These are phyloP conservation scores for Equus quagga DNA, from an alignment of 2,113 vertebrate species.

Conservation along the genomic window DNA sequence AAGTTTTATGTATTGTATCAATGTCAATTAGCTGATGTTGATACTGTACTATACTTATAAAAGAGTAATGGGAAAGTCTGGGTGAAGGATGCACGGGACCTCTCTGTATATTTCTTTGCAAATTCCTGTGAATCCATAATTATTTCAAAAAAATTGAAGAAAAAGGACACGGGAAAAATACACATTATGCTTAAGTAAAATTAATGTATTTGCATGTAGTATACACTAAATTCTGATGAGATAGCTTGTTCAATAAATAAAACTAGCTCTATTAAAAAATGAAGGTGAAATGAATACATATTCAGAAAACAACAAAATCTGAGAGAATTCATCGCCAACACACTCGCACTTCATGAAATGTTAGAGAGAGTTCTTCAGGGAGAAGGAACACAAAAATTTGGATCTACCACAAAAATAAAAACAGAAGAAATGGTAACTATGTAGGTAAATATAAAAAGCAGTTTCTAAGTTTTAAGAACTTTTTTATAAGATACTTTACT, in stretches of 20 bases:
- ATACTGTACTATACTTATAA: neutral
- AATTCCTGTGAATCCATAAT: too few relatives aligned
- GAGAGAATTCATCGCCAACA: neutral
- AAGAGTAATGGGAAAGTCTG: too few relatives aligned
- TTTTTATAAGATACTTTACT: neutral
- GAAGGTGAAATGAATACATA: neutral
- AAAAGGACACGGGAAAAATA: too few relatives aligned
- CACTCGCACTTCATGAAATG: neutral
- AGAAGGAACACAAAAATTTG: neutral
- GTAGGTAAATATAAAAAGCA: neutral
- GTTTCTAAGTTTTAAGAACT: neutral
- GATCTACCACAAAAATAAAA: neutral
- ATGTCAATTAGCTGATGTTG: neutral
- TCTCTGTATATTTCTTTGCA: too few relatives aligned
- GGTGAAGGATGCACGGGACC: too few relatives aligned
- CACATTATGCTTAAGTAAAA: neutral
- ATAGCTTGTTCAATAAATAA: neutral
- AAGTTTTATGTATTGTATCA: too few relatives aligned
- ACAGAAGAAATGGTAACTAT: neutral
- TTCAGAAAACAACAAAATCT: neutral
- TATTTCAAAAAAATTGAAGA: neutral
- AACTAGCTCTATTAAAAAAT: neutral
- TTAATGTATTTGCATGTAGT: neutral
- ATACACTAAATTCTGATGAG: neutral
- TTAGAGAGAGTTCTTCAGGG: neutral